Percentiles rank a stretch among this genome's conserved stretches.
phyloP scores from a whole-genome alignment of 2,113 vertebrate species.

The Passer montanus region DNA sequence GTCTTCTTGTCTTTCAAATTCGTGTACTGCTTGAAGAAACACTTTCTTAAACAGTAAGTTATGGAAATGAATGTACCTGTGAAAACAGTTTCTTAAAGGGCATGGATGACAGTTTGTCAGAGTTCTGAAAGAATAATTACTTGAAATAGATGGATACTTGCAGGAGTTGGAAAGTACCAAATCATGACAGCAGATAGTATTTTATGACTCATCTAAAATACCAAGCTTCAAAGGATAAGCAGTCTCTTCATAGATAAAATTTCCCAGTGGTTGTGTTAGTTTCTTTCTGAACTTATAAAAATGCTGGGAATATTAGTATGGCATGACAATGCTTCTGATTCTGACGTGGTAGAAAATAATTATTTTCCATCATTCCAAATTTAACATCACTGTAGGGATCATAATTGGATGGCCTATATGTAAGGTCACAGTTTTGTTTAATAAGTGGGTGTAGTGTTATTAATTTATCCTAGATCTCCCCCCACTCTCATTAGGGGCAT shows the following conservation, averaged over 20 bases:
- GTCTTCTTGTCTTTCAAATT: not conserved
- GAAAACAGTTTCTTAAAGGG: not conserved
- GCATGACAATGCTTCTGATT: not conserved
- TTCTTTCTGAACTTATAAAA: not conserved
- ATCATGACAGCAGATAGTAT: not conserved
- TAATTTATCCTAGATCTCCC: not conserved
- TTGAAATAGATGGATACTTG: not conserved
- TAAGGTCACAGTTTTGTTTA: not conserved
- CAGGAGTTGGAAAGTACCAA: not conserved
- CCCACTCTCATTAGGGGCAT: fast-evolving
- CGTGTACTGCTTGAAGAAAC: not conserved
- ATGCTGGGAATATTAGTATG: not conserved
- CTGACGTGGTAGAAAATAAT: not conserved
- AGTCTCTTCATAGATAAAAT: not conserved
- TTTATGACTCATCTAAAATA: not conserved
- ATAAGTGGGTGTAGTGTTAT: not conserved
- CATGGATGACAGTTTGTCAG: not conserved
- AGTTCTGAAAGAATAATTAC: not conserved
- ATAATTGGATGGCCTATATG: not conserved
- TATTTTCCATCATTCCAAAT: not conserved
- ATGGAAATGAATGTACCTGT: not conserved
- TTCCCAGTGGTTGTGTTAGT: not conserved
- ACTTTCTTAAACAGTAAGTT: not conserved
- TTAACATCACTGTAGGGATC: not conserved
- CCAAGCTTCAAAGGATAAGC: not conserved